Percentiles rank a stretch among this genome's conserved stretches.
Conservation (phyloP, 2,113 vertebrate species). For the Sceloporus undulatus region DNA sequence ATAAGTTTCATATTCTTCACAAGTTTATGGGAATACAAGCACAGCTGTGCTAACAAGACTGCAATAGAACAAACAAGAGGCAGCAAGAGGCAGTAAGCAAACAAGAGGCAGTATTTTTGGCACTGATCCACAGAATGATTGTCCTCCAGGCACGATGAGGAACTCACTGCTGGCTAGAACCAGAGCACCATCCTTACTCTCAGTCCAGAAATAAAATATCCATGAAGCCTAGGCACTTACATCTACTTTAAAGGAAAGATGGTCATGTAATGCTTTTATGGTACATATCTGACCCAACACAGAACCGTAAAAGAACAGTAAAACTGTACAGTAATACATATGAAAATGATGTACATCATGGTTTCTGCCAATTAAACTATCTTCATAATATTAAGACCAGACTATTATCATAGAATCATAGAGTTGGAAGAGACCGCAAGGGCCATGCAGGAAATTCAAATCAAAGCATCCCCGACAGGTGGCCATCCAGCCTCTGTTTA, state of each 20-base stretch:
- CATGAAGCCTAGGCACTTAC: neutral
- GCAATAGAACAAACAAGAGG: neutral
- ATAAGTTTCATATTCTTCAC: neutral
- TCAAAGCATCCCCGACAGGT: no score
- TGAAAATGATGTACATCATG: neutral
- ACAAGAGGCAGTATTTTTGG: neutral
- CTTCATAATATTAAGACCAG: neutral
- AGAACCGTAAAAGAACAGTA: neutral
- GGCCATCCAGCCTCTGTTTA: no score
- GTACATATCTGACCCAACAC: neutral
- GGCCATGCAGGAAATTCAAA: no score
- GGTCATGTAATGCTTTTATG: neutral
- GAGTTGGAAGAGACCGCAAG: no score
- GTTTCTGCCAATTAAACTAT: neutral
- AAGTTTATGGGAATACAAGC: neutral
- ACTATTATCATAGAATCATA: neutral
- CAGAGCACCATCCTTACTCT: neutral
- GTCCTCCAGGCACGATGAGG: no score
- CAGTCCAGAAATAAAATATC: neutral
- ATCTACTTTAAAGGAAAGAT: neutral
- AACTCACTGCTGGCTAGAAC: no score
- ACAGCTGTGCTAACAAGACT: neutral
- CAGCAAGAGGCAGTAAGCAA: neutral
- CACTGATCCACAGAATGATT: neutral
- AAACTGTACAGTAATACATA: neutral